phyloP scores from a whole-genome alignment of 1,140 invertebrate species.

The Diabrotica virgifera region DNA sequence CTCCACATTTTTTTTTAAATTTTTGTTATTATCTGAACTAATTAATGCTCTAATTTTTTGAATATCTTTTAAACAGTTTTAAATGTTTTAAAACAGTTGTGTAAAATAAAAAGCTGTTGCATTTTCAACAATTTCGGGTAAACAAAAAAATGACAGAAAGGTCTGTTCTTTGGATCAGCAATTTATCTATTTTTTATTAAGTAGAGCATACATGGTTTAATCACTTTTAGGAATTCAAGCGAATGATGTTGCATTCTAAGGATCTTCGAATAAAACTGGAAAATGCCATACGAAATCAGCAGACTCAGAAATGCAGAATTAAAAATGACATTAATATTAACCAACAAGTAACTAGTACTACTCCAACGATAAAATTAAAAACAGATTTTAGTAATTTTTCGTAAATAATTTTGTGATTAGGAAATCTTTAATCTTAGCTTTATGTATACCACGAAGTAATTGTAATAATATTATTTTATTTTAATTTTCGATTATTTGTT shows the following conservation, averaged over 20 bases:
- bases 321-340: conserved; percentile 45
- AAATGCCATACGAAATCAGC: conserved; percentile 75
- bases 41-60: neutral
- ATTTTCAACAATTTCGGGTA: neutral
- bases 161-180: neutral
- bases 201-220: neutral
- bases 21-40: no score
- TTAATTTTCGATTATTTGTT: no score
- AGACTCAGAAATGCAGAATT: conserved; percentile 54
- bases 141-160: conserved; percentile 3
- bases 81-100: neutral
- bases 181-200: neutral
- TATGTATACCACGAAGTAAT: no score
- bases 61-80: neutral
- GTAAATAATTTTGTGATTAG: conserved; percentile 42
- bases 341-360: conserved; percentile 56
- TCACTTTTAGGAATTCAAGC: conserved; percentile 78
- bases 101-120: no score
- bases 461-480: no score
- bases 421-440: no score
- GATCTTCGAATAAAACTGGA: conserved; percentile 81
- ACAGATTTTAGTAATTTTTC: conserved; percentile 94
- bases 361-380: conserved; percentile 89
- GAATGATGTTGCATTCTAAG: conserved; percentile 77
- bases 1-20: no score